phyloP scores from a whole-genome alignment of 2,113 vertebrate species.

The Lucifuga dentata region DNA sequence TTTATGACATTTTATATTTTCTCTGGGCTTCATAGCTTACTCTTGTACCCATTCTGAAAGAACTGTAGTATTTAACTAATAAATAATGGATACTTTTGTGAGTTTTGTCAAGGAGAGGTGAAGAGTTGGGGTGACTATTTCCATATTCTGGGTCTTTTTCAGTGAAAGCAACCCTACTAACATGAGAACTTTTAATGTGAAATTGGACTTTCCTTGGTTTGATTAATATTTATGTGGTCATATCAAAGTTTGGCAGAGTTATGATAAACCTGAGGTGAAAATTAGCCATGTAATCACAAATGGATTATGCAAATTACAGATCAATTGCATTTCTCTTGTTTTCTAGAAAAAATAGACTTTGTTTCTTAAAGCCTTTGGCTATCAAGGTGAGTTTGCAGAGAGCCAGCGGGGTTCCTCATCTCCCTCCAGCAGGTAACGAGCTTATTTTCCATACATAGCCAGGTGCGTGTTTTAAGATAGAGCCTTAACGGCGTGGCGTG shows the following conservation, averaged over 20 bases:
- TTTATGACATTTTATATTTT: conserved; percentile 30
- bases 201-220: conserved; percentile 44
- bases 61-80: conserved; percentile 13
- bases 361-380: conserved; percentile 64
- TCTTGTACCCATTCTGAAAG: conserved; percentile 14
- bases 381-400: conserved; percentile 71
- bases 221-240: conserved; percentile 58
- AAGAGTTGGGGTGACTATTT: background rate
- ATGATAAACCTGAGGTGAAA: conserved; percentile 63
- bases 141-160: conserved; percentile 25
- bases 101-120: conserved; percentile 4
- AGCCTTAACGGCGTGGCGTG: conserved; percentile 66
- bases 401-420: conserved; percentile 74
- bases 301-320: conserved; percentile 81
- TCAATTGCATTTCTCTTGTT: conserved; percentile 73
- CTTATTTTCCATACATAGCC: conserved; percentile 75
- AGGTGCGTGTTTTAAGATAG: conserved; percentile 86
- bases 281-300: conserved; percentile 73
- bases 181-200: conserved; percentile 38
- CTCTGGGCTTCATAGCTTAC: conserved; percentile 5
- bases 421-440: conserved; percentile 73
- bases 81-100: conserved; percentile 8
- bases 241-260: conserved; percentile 68
- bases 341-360: conserved; percentile 62
- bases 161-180: background rate